Base-by-base conservation (phyloP, 2,113 vertebrate genomes). In the Romanogobio albipinnatus region DNA sequence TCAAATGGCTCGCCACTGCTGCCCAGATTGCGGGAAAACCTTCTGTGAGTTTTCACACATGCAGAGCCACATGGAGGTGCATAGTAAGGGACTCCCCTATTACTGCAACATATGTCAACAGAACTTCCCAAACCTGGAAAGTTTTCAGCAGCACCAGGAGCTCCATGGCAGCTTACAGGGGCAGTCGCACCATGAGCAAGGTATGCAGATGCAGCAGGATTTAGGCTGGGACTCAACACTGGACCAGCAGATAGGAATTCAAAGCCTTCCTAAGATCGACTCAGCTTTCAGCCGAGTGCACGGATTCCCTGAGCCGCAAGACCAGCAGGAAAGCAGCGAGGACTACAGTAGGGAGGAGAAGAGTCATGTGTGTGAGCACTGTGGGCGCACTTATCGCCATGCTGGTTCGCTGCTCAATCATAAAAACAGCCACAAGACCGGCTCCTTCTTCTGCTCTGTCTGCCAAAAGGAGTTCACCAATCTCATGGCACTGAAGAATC, bases 381-480 rank as follows among this genome's bases (percentile, higher is more conserved):
- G 95, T 5, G 95, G 95, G 11, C 94, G 94, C 75, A 90, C 94
- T 0, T 95, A 95, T 83, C 93, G 94, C 49, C 94, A 95, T 7
- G 93, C 94, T 15, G 93, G 93, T 86, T 95, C 94, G 19, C 93
- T 96, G 49, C 93, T 95, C 81, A 95, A 95, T 90, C 95, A 96
- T 90, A 95, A 95, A 88, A 95, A 94, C 93, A 95, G 94, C 89
- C 95, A 96, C 92, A 94, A 95, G 89, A 94, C 90, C 0, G 94
- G 94, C 81, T 91, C 91, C 66, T 95, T 94, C 91, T 92, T 89
- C 83, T 95, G 95, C 91, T 88, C 92, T 0, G 87, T 93, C 47
- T 95, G 95, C 90, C 93, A 93, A 83, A 95, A 95, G 51, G 93
- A 94, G 91, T 95, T 95, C 91, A 92, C 91, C 86, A 95, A 95